Percentiles rank a stretch among this genome's conserved stretches.
Conservation (phyloP, 1,140 invertebrate species). For the Leptonema lineaticorne region DNA sequence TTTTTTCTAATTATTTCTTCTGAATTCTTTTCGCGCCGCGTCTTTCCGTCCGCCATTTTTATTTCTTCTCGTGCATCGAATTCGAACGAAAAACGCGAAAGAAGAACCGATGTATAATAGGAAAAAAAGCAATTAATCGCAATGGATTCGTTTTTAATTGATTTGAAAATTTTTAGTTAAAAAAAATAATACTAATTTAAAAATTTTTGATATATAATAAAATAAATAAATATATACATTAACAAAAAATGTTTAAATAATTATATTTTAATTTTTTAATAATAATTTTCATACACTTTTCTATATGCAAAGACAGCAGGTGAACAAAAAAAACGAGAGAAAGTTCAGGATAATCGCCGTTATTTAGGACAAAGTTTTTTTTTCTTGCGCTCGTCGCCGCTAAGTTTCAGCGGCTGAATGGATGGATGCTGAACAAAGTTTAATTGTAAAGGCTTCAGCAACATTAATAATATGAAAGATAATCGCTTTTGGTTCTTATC, state of each 20-base stretch:
- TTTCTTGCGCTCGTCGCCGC: not conserved
- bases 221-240: no score
- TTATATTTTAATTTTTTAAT: no score
- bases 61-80: not conserved
- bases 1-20: no score
- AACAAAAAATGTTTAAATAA: no score
- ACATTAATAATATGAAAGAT: constrained; percentile 6
- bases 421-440: not conserved
- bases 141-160: not conserved
- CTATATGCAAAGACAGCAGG: no score
- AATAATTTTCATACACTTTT: no score
- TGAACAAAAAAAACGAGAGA: not conserved
- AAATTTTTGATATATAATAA: no score
- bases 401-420: not conserved
- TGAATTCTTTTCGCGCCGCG: not conserved
- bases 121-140: constrained; percentile 5
- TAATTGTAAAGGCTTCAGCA: not conserved
- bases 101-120: no score
- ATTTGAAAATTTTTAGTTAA: no score
- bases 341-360: not conserved
- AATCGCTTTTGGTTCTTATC: not conserved
- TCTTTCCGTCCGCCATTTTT: not conserved
- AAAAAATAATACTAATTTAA: no score
- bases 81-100: no score
- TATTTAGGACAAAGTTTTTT: not conserved